These are phyloP conservation scores for Channa maculata DNA, from an alignment of 2,113 vertebrate genomes.

Conservation along the genomic window DNA sequence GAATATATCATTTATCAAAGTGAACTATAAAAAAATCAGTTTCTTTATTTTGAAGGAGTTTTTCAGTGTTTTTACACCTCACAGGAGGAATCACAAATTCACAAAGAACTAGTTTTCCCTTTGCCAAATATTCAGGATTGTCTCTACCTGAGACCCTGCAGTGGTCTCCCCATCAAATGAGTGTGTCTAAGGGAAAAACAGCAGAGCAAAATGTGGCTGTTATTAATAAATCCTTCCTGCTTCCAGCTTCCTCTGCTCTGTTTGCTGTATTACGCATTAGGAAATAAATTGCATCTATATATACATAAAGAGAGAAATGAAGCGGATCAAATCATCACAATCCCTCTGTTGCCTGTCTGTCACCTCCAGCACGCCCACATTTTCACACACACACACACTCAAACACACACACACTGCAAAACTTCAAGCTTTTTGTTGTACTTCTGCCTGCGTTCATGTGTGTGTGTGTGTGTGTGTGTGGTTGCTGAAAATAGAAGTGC, in stretches of 20 bases:
- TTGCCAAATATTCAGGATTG: background rate
- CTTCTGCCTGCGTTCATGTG: background rate
- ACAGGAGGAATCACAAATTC: background rate
- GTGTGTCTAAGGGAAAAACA: no score
- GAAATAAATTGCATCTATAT: slow-evolving; percentile 53
- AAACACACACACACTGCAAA: background rate
- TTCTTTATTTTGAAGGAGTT: slow-evolving; percentile 1
- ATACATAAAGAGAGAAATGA: slow-evolving; percentile 42
- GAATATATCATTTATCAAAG: background rate
- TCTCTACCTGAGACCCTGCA: background rate
- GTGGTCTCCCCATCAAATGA: background rate
- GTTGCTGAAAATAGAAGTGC: slow-evolving; percentile 71
- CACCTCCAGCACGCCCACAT: slow-evolving; percentile 28
- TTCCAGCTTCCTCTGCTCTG: slow-evolving; percentile 11
- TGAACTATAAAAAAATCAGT: background rate
- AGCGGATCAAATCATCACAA: slow-evolving; percentile 19
- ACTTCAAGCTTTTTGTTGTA: slow-evolving; percentile 18
- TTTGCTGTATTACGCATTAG: slow-evolving; percentile 31
- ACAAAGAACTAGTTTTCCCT: background rate
- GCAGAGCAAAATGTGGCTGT: background rate
- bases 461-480: slow-evolving; percentile 17
- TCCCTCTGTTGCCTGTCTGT: slow-evolving; percentile 29
- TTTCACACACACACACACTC: slow-evolving; percentile 2
- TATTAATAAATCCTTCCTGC: slow-evolving; percentile 45
- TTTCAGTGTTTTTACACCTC: background rate